These are phyloP conservation scores for Anthophora plumipes DNA, from an alignment of 2,888 invertebrate species.

Conservation along the genomic window DNA sequence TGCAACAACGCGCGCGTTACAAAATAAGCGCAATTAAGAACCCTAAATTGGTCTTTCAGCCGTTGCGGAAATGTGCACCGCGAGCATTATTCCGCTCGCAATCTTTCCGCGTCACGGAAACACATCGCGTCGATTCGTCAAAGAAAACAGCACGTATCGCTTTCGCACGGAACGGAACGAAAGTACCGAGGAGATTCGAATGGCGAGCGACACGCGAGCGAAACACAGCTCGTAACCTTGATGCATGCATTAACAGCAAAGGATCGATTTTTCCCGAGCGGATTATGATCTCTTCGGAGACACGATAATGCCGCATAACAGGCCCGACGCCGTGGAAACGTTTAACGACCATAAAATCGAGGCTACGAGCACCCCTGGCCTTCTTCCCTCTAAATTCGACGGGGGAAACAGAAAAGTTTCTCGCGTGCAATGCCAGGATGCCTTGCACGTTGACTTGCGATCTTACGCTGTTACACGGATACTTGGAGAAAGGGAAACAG, in stretches of 20 bases:
- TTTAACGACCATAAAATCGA: slow-evolving; percentile 34
- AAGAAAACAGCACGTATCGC: not conserved
- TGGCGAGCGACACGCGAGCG: slow-evolving; percentile 23
- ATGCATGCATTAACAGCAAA: slow-evolving; percentile 19
- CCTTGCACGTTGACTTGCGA: slow-evolving; percentile 51
- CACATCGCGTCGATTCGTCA: slow-evolving; percentile 5
- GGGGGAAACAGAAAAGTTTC: slow-evolving; percentile 37
- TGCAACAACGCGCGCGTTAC: not conserved
- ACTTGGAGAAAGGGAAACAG: slow-evolving; percentile 2
- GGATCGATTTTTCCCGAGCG: slow-evolving; percentile 14
- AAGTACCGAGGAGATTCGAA: not conserved
- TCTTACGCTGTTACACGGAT: slow-evolving; percentile 42
- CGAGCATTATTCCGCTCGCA: not conserved
- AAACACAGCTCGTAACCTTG: slow-evolving; percentile 2
- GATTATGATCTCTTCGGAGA: slow-evolving; percentile 16
- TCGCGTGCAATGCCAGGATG: slow-evolving; percentile 36
- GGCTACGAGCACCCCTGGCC: not conserved
- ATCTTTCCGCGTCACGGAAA: not conserved
- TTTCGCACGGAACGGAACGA: slow-evolving; percentile 11
- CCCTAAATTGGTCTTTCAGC: not conserved
- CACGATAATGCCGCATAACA: slow-evolving; percentile 10
- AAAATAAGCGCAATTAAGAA: not conserved
- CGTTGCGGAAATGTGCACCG: not conserved
- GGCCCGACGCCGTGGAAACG: not conserved
- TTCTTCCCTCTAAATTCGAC: not conserved